phyloP scores from a whole-genome alignment of 2,888 invertebrate species.

The Tuberolachnus salignus region DNA sequence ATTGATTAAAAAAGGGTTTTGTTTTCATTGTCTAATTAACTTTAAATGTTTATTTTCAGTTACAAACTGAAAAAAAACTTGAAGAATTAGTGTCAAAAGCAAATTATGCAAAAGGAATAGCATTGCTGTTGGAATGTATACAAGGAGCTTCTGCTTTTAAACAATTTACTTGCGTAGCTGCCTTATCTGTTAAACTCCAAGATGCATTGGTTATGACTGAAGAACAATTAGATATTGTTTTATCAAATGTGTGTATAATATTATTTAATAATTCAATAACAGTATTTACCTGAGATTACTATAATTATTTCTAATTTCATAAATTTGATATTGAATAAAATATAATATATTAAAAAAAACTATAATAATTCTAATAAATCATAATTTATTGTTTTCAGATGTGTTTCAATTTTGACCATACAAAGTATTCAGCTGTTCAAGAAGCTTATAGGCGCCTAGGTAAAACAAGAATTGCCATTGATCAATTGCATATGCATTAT shows the following conservation, averaged over 20 bases:
- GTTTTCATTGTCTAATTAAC: background rate
- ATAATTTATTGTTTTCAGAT: conserved; percentile 62
- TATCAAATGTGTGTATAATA: conserved; percentile 72
- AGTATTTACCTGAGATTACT: background rate
- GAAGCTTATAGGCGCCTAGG: conserved; percentile 87
- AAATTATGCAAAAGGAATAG: conserved; percentile 88
- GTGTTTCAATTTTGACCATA: conserved; percentile 76
- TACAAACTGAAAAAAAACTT: conserved; percentile 83
- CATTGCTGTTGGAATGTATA: conserved; percentile 85
- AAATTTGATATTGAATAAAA: background rate
- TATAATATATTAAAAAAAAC: background rate
- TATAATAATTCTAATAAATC: background rate
- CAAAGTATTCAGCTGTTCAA: conserved; percentile 81
- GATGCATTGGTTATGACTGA: conserved; percentile 91
- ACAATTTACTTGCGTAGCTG: conserved; percentile 90
- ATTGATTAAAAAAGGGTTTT: background rate
- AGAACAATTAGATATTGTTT: conserved; percentile 84
- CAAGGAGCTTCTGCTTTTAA: conserved; percentile 82
- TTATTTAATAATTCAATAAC: background rate
- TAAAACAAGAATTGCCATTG: conserved; percentile 91
- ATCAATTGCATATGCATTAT: conserved; percentile 93
- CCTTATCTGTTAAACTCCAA: conserved; percentile 82
- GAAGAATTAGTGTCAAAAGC: conserved; percentile 81
- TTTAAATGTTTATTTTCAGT: conserved; percentile 63
- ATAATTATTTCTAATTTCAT: background rate